phyloP scores from a whole-genome alignment of 2,888 invertebrate genomes.

The Drosophila kanekoi region DNA sequence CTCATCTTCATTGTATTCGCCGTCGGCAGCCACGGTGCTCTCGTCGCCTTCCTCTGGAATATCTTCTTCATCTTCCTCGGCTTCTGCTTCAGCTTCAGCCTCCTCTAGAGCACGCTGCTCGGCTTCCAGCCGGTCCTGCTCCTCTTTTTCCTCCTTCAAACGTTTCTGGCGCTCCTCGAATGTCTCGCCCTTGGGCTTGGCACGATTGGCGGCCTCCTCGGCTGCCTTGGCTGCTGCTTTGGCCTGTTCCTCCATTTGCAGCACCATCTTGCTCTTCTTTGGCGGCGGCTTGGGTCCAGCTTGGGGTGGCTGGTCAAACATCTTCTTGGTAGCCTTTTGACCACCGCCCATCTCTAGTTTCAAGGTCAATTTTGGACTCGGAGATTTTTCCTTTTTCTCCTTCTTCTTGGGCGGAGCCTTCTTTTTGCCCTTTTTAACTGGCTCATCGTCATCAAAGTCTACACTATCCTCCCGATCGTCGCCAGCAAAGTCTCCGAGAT shows the following conservation, averaged over 20 bases:
- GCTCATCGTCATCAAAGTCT: slow-evolving; percentile 81
- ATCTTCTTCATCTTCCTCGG: slow-evolving; percentile 69
- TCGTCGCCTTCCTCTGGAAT: slow-evolving; percentile 68
- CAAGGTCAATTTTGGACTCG: slow-evolving; percentile 83
- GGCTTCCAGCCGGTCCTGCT: slow-evolving; percentile 80
- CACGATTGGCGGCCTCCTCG: slow-evolving; percentile 81
- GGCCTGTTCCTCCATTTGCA: slow-evolving; percentile 85
- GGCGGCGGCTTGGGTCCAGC: slow-evolving; percentile 83
- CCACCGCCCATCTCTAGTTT: slow-evolving; percentile 84
- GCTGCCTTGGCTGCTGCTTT: slow-evolving; percentile 83
- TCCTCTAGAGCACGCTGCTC: slow-evolving; percentile 80
- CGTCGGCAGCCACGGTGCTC: slow-evolving; percentile 68
- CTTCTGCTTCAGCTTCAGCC: slow-evolving; percentile 76
- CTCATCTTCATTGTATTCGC: slow-evolving; percentile 65
- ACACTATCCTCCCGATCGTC: slow-evolving; percentile 81
- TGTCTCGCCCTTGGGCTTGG: slow-evolving; percentile 82
- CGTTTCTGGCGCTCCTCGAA: slow-evolving; percentile 83
- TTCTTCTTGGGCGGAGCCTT: slow-evolving; percentile 82
- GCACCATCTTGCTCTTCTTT: slow-evolving; percentile 83
- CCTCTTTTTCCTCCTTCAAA: slow-evolving; percentile 81
- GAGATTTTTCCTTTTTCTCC: slow-evolving; percentile 83
- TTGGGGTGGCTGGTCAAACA: slow-evolving; percentile 81
- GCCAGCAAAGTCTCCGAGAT: slow-evolving; percentile 54
- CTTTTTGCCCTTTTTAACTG: slow-evolving; percentile 81
- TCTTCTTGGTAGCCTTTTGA: slow-evolving; percentile 83